phyloP scores from a whole-genome alignment of 2,888 invertebrate species.

The Drosophila mimetica region DNA sequence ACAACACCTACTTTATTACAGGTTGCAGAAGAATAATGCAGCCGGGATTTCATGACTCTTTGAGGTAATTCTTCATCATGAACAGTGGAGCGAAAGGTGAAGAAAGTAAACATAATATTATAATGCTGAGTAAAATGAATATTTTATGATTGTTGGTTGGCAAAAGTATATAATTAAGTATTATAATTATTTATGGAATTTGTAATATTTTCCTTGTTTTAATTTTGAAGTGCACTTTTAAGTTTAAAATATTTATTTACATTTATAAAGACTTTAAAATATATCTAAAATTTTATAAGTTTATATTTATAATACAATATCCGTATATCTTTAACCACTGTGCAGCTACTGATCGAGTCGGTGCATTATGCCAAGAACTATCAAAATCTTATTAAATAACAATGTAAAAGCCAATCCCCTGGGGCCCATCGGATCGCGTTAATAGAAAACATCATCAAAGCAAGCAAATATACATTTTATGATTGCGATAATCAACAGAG shows the following conservation, averaged over 20 bases:
- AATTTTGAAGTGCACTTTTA: too few relatives aligned
- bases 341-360: constrained; percentile 8
- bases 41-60: constrained; percentile 5
- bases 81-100: constrained; percentile 5
- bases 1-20: constrained; percentile 74
- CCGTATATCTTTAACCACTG: constrained; percentile 13
- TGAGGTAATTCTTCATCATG: constrained; percentile 1
- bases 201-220: too few relatives aligned
- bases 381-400: constrained; percentile 53
- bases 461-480: constrained; percentile 66
- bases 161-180: too few relatives aligned
- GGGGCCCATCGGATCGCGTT: constrained; percentile 49
- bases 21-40: constrained; percentile 31
- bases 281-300: too few relatives aligned
- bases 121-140: background rate
- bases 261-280: too few relatives aligned
- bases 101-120: background rate
- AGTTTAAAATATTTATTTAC: too few relatives aligned
- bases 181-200: too few relatives aligned
- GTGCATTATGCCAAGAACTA: constrained; percentile 65
- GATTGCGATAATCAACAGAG: constrained; percentile 66
- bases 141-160: background rate
- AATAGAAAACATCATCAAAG: constrained; percentile 60
- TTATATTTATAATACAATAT: too few relatives aligned
- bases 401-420: constrained; percentile 42